A percentile compares a stretch with the other conserved stretches of the same genome.
Conservation (phyloP, 2,113 vertebrate species). For the Aleadryas rufinucha region DNA sequence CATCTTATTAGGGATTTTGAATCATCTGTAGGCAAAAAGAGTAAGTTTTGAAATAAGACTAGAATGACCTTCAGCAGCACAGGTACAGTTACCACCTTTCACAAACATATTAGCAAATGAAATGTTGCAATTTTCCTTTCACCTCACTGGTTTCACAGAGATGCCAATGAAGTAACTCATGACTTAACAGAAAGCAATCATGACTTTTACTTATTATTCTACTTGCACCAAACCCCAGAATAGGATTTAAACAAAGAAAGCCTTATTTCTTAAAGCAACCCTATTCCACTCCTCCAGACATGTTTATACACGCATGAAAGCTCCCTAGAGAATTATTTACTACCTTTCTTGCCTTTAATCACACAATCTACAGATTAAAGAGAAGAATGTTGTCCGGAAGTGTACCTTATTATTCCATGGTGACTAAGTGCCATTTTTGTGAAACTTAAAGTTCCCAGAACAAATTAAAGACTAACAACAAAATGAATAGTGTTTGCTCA, state of each 20-base stretch:
- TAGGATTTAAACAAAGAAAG: not conserved
- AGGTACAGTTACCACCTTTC: not conserved
- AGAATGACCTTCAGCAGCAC: not conserved
- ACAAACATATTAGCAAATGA: not conserved
- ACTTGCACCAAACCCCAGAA: not conserved
- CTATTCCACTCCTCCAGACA: not conserved
- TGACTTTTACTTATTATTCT: not conserved
- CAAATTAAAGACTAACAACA: not conserved
- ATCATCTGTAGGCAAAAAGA: not conserved
- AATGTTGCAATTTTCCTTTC: not conserved
- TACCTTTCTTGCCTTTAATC: not conserved
- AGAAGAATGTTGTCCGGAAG: not conserved
- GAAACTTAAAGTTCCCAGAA: not conserved
- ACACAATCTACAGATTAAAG: not conserved
- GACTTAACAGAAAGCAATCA: not conserved
- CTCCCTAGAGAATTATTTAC: conserved; percentile 26
- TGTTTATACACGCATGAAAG: not conserved
- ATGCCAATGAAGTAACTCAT: not conserved
- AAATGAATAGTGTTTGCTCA: not conserved
- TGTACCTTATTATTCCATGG: not conserved
- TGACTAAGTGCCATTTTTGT: not conserved
- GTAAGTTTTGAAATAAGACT: not conserved
- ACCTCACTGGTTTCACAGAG: not conserved
- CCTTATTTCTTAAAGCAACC: not conserved
- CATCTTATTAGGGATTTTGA: not conserved